phyloP scores from a whole-genome alignment of 2,888 invertebrate species.

The Agrilus mali region DNA sequence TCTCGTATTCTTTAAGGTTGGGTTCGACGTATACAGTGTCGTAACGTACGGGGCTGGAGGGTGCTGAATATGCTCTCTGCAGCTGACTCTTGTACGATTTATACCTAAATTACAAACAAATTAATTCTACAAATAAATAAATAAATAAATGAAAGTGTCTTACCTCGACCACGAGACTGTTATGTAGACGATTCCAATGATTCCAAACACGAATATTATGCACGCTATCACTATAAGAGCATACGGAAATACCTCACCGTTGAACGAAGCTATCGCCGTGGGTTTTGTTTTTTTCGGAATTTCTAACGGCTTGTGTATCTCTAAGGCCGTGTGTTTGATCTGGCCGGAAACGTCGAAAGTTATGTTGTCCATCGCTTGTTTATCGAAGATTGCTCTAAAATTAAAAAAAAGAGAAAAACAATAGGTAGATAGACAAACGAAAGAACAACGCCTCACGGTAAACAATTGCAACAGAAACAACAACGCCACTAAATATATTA shows the following conservation, averaged over 20 bases:
- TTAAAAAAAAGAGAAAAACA: not conserved
- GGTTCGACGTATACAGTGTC: conserved; percentile 62
- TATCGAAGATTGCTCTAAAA: conserved; percentile 45
- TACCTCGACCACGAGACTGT: conserved; percentile 90
- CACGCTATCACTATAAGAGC: conserved; percentile 80
- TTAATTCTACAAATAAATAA: conserved; percentile 1
- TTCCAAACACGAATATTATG: conserved; percentile 76
- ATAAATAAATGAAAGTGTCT: conserved; percentile 18
- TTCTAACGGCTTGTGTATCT: conserved; percentile 46
- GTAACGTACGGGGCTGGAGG: conserved; percentile 48
- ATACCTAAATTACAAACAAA: conserved; percentile 48
- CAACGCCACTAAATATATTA: too few relatives aligned
- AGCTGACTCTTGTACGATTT: conserved; percentile 71
- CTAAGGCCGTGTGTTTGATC: conserved; percentile 54
- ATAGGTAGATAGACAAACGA: not conserved
- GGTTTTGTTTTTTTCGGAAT: conserved; percentile 33
- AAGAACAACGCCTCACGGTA: not conserved
- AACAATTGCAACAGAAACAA: too few relatives aligned
- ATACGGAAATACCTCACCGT: conserved; percentile 66
- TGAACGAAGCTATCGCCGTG: conserved; percentile 31
- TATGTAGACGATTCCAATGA: conserved; percentile 83
- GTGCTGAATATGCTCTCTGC: conserved; percentile 38
- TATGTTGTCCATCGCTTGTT: conserved; percentile 50
- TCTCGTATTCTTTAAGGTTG: conserved; percentile 87
- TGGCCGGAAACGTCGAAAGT: conserved; percentile 55